Percentiles rank a stretch among this genome's conserved stretches.
Evolutionary conservation across 2,797 vertebrate species (phyloP).

Genomic region (Chelmon rostratus): DNA sequence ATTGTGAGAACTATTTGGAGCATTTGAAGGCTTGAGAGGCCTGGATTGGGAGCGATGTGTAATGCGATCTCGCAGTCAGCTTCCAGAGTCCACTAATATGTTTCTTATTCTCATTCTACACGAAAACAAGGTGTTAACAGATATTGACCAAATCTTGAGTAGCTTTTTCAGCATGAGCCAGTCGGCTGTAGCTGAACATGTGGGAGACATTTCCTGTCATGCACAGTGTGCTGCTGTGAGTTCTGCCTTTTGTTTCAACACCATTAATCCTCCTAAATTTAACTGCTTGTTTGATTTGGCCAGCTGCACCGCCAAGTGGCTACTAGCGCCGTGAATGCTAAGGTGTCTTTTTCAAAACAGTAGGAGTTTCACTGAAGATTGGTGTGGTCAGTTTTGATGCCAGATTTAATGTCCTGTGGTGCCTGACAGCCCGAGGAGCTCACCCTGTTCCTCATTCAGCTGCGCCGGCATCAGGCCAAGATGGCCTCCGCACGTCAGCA

Average conservation of each 20-base stretch:
- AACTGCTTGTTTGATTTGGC: constrained; percentile 25
- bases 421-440: constrained; percentile 95
- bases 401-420: constrained; percentile 77
- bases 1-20: not conserved
- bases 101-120: not conserved
- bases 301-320: not conserved
- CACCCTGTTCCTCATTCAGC: constrained; percentile 95
- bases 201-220: not conserved
- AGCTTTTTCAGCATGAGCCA: not conserved
- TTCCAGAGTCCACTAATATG: not conserved
- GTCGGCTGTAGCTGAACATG: not conserved
- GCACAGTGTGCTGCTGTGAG: constrained; percentile 5
- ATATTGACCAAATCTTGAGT: not conserved
- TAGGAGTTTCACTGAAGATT: constrained; percentile 6
- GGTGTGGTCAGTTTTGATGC: constrained; percentile 42
- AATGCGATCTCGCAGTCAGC: not conserved
- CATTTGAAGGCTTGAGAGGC: not conserved
- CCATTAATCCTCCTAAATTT: constrained; percentile 18
- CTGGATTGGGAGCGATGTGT: not conserved
- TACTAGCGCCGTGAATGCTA: not conserved
- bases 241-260: constrained; percentile 16
- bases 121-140: not conserved
- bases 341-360: not conserved
- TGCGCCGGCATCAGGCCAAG: constrained; percentile 96
- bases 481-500: constrained; percentile 92